Base-by-base conservation (phyloP, 2,113 vertebrate genomes). In the Salminus brasiliensis region DNA sequence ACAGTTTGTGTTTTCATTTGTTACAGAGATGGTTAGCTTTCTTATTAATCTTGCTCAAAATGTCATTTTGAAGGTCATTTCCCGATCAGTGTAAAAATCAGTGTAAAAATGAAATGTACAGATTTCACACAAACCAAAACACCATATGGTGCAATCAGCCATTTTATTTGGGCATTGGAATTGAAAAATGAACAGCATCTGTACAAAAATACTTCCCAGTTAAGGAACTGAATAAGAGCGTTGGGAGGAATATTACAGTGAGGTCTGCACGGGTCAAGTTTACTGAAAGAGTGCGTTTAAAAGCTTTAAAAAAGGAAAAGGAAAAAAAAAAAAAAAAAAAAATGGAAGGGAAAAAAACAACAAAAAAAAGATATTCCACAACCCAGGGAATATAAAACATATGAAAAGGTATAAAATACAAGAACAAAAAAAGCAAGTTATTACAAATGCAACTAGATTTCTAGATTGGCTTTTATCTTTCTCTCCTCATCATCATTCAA, bases 331-430 rank as follows among this genome's bases (percentile, higher is more conserved):
- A 79, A 79, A 59, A n/a, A n/a, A n/a, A n/a, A 78, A 67, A 70
- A 82, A 75, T 74, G 75, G 47, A n/a, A n/a, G n/a, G n/a, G n/a
- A n/a, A n/a, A n/a, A 30, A 78, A 67, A 70, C 77, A 75, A 79
- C n/a, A n/a, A n/a, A 79, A 59, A 62, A 6, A 30, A 41, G 18
- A 60, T 32, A 73, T 73, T 78, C 70, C 53, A 53, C 18, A 4
- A 60, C 39, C 75, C 75, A 53, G 62, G 4, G 43, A 78, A 78
- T 11, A 72, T 30, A 15, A 15, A 47, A 15, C 1, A 60, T 69
- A 21, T 76, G 15, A 45, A n/a, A 77, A 53, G 4, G 1, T 69
- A 81, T 59, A 81, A 81, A 84, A 77, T 52, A 16, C 30, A 53
- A 75, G 72, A 53, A 71, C 59, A 45, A 60, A 65, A 81, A 65